Base-by-base conservation (phyloP, 2,797 vertebrate genomes). In the Onychomys arenicola region DNA sequence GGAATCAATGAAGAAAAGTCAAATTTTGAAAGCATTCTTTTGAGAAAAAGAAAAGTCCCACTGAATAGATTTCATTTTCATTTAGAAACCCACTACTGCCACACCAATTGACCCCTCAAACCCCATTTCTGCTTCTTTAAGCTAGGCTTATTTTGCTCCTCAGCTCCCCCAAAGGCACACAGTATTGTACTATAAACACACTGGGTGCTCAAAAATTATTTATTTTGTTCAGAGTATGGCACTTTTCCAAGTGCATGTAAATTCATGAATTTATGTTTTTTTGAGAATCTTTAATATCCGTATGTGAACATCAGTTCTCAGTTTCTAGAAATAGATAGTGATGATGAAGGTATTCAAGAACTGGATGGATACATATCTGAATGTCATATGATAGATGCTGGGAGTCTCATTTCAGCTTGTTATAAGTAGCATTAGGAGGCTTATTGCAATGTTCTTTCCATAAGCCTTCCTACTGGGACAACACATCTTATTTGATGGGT, bases 361-460 rank as follows among this genome's bases (percentile, higher is more conserved):
- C 85, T 63, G 57, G 43, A 52, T 75, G 49, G 94, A 92, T 37
- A 76, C 81, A 69, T 4, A 77, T 37, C 19, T 91, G 49, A 88
- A 46, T 76, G 27, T 77, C 87, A 90, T 82, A 10, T 71, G 69
- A 59, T 75, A 27, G 55, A 90, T 90, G 52, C n/a, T n/a, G 40
- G 52, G 16, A 89, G 81, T 90, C 80, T 97, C 88, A 92, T 94
- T 97, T 96, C 82, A 89, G 32, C 93, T 93, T 93, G 37, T 67
- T 80, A 57, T 83, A 96, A 95, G 90, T 90, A 83, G 46, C 40
- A 89, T 57, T 7, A 7, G 67, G 55, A 95, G 69, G 88, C 37
- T 96, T 96, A 92, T 95, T 90, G 89, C 73, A 93, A 86, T 90
- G 59, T 52, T 96, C 77, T 97, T 97, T 96, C 94, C 71, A 91